Conservation (phyloP, 2,888 invertebrate genomes). For the Epirrhoe alternata region DNA sequence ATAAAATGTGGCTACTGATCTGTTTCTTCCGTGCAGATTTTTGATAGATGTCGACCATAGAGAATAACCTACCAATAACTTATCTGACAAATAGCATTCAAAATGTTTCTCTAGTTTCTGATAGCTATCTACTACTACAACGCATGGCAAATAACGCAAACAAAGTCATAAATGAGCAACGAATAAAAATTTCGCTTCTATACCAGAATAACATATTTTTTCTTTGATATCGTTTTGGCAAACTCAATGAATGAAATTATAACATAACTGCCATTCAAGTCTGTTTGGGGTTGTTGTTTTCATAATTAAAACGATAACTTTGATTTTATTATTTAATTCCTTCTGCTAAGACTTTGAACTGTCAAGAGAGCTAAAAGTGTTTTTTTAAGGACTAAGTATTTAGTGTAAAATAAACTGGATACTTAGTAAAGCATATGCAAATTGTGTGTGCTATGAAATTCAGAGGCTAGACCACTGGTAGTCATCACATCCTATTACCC, state of each 20-base stretch:
- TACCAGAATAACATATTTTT: neutral
- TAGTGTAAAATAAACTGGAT: too few relatives aligned
- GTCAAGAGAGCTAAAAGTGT: too few relatives aligned
- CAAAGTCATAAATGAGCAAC: neutral
- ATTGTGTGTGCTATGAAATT: neutral
- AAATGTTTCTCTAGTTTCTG: too few relatives aligned
- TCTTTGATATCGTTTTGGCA: slow-evolving; percentile 30
- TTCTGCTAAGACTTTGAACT: neutral
- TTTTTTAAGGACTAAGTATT: too few relatives aligned
- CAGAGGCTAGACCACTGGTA: slow-evolving; percentile 9
- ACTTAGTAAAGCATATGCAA: neutral
- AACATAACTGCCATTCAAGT: slow-evolving; percentile 35
- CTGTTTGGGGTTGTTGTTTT: slow-evolving; percentile 33
- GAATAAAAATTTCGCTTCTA: slow-evolving; percentile 9
- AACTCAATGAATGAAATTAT: slow-evolving; percentile 39
- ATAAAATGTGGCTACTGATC: too few relatives aligned
- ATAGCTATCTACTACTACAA: too few relatives aligned
- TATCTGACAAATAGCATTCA: too few relatives aligned
- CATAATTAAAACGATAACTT: slow-evolving; percentile 37
- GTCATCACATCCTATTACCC: slow-evolving; percentile 35
- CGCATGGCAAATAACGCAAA: too few relatives aligned
- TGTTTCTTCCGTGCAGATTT: too few relatives aligned
- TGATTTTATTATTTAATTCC: slow-evolving; percentile 33
- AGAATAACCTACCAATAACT: too few relatives aligned
- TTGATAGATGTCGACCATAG: too few relatives aligned